Evolutionary conservation across 2,797 vertebrate species (phyloP), one percentile per base, ranked within the genome.

Genomic region (Phalanger gymnotis): DNA sequence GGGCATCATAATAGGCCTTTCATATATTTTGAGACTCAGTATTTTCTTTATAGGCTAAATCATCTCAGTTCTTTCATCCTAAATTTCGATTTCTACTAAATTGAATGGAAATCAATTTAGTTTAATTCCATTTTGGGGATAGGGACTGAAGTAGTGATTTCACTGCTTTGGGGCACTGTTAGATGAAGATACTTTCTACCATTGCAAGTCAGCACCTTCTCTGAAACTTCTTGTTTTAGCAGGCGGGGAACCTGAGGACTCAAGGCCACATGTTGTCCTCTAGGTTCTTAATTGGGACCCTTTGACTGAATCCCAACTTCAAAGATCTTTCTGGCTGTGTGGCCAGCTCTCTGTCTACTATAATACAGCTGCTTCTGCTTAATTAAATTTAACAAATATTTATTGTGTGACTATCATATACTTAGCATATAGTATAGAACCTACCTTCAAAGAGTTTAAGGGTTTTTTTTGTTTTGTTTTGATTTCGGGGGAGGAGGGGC

Each of bases 41-140:
- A 73, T 95, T 93, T 95, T 57, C 56, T 92, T 90, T 52, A 28
- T 10, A 34, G 47, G 11, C 1, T 51, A 95, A 73, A 57, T 81
- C 7, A 57, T 94, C 95, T 73, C 91, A 93, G 7, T 73, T 93
- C 5, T 54, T 66, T 40, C 92, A 27, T 93, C 10, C 40, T 81
- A 81, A 47, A 81, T 81, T 81, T 47, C 25, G 47, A 27, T 81
- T 81, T 47, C 19, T 25, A 14, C 13, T 81, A 47, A 81, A 81
- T 22, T 73, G 22, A 73, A 73, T 73, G 7, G n/a, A 73, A 73
- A 73, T 73, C n/a, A 73, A 73, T 25, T 73, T 40, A 22, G 2
- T 73, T 73, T 73, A 73, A 73, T 73, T 73, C n/a, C n/a, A 22
- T 73, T 73, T 73, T 22, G 19, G n/a, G 66, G 16, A 40, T 25